phyloP scores from a whole-genome alignment of 2,888 invertebrate species.

The Periphyllus acericola region DNA sequence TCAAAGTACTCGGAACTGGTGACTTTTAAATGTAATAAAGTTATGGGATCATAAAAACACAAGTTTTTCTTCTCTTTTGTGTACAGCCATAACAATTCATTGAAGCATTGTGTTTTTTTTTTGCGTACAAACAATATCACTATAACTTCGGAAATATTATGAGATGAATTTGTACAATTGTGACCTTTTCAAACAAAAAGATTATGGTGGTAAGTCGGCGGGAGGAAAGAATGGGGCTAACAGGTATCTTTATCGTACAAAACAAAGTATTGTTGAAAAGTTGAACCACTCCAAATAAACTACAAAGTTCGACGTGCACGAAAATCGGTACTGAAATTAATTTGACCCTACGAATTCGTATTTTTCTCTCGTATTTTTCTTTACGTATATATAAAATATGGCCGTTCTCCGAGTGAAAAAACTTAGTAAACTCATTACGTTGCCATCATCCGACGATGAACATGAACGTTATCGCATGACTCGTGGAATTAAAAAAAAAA shows the following conservation, averaged over 20 bases:
- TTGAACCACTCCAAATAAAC: constrained; percentile 51
- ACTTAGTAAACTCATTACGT: constrained; percentile 5
- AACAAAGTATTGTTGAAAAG: constrained; percentile 61
- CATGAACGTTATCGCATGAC: background rate
- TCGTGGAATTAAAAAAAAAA: background rate
- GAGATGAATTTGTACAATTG: constrained; percentile 59
- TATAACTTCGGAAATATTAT: constrained; percentile 49
- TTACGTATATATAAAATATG: background rate
- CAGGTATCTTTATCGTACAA: constrained; percentile 54
- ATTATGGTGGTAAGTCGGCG: constrained; percentile 38
- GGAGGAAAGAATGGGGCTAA: background rate
- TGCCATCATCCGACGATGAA: background rate
- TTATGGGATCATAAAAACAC: constrained; percentile 37
- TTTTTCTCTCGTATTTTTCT: background rate
- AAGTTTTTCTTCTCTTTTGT: constrained; percentile 38
- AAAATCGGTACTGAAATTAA: constrained; percentile 49
- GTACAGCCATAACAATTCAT: constrained; percentile 36
- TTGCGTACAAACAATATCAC: constrained; percentile 42
- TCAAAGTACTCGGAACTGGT: constrained; percentile 28
- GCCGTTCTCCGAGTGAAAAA: background rate
- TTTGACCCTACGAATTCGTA: constrained; percentile 44
- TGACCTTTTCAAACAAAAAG: constrained; percentile 57
- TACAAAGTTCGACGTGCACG: constrained; percentile 59
- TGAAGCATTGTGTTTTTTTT: constrained; percentile 43
- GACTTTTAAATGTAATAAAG: constrained; percentile 55